Base-by-base conservation (phyloP, 2,113 vertebrate species). In the Ivindomyrus marchei region DNA sequence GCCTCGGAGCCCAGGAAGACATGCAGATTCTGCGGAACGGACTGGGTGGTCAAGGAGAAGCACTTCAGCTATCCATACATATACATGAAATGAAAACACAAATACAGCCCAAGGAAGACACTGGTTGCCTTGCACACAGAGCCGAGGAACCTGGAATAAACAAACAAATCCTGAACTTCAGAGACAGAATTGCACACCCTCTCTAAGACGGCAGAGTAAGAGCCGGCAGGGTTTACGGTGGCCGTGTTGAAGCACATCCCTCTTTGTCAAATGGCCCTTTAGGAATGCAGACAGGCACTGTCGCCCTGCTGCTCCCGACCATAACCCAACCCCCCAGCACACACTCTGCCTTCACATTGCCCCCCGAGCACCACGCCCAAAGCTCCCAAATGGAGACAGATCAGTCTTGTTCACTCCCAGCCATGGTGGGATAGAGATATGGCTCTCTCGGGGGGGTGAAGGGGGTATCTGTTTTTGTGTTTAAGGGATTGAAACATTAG, bases 341-440 rank as follows among this genome's bases (percentile, higher is more conserved):
- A n/a, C 17, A 86, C 66, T 88, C 53, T 42, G 53, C 87, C 89
- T 66, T 90, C 92, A 91, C 91, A 93, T 94, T 93, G 94, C 58
- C 92, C 90, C 86, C 58, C 91, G 88, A 91, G 90, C 91, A 90
- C 93, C 89, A 85, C 1, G 56, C 88, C 90, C 90, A 92, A 94
- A 91, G 92, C 92, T 93, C 88, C 87, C 90, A 89, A 91, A 89
- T 88, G 90, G 91, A 90, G 91, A 92, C 89, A 92, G 88, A 94
- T 92, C 89, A 27, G 52, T 91, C 90, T 93, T 91, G 91, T 93
- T 93, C 92, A 91, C 90, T 92, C 77, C 92, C 83, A 49, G 70
- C 89, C 90, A 92, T 17, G 45, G 27, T 6, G 86, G 27, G n/a
- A 85, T 15, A 31, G 70, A 11, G 36, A 9, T 4, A 36, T 84